Evolutionary conservation across 2,113 vertebrate genomes (phyloP).

Genomic region (Ceyx margarethae): DNA sequence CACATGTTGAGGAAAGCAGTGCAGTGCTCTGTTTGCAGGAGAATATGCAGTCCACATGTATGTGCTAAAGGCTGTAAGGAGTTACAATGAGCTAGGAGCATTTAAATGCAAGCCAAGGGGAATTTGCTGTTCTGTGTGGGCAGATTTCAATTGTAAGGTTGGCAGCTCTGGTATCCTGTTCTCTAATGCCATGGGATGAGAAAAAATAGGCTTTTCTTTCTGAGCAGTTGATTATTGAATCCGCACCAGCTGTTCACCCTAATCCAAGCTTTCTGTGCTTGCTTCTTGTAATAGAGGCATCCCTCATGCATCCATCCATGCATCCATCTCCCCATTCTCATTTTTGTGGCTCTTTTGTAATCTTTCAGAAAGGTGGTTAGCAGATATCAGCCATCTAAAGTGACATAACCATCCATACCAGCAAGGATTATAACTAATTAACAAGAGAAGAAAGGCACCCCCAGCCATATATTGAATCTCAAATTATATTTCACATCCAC

Average conservation of each 20-base stretch:
- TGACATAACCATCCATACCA: neutral
- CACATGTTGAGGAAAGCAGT: slow-evolving; percentile 10
- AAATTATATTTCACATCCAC: slow-evolving; percentile 18
- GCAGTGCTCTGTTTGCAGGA: neutral
- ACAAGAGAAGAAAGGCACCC: neutral
- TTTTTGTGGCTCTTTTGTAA: neutral
- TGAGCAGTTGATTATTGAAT: slow-evolving; percentile 63
- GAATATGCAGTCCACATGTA: slow-evolving; percentile 28
- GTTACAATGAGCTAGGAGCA: slow-evolving; percentile 57
- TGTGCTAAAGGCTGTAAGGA: slow-evolving; percentile 41
- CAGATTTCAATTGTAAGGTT: slow-evolving; percentile 72
- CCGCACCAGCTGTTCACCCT: slow-evolving; percentile 70
- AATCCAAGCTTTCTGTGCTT: slow-evolving; percentile 50
- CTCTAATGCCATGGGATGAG: slow-evolving; percentile 67
- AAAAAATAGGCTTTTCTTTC: slow-evolving; percentile 62
- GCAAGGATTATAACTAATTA: neutral
- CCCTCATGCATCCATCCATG: neutral
- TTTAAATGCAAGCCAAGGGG: slow-evolving; percentile 64
- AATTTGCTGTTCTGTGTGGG: slow-evolving; percentile 72
- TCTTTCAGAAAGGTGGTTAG: neutral
- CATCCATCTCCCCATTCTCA: neutral
- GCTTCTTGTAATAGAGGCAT: slow-evolving; percentile 18
- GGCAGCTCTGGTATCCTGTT: slow-evolving; percentile 75
- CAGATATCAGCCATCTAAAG: neutral
- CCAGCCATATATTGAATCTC: neutral